Conservation (phyloP, 2,888 invertebrate species). For the Polyploca ridens region DNA sequence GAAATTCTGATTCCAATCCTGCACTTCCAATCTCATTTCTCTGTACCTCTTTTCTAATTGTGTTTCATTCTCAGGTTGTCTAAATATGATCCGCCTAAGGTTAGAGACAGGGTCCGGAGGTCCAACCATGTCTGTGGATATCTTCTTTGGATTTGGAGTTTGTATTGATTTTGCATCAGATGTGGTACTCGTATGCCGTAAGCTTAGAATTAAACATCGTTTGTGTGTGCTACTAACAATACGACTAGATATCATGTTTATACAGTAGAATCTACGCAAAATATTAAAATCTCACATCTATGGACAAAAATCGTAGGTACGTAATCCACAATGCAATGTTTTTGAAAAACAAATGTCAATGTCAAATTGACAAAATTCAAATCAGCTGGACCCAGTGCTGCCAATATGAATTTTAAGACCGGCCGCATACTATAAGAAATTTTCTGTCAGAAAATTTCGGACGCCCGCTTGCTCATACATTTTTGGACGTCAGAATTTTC, state of each 20-base stretch:
- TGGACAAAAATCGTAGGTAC: too few relatives aligned
- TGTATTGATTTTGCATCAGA: constrained; percentile 62
- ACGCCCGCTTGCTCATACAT: too few relatives aligned
- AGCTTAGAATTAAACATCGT: constrained; percentile 30
- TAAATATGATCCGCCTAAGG: constrained; percentile 88
- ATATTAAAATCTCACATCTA: neutral
- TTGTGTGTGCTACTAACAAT: constrained; percentile 32
- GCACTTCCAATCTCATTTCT: constrained; percentile 87
- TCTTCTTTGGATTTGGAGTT: constrained; percentile 68
- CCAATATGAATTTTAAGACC: too few relatives aligned
- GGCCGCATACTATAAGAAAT: too few relatives aligned
- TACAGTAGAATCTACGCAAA: neutral
- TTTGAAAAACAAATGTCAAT: constrained; percentile 1
- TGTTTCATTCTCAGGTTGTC: constrained; percentile 87
- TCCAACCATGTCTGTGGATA: constrained; percentile 87
- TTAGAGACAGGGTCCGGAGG: constrained; percentile 93
- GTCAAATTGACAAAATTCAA: constrained; percentile 28
- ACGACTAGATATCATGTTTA: constrained; percentile 34
- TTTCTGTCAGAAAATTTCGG: too few relatives aligned
- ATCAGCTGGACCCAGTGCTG: constrained; percentile 27
- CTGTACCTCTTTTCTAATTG: constrained; percentile 86
- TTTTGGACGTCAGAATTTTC: too few relatives aligned
- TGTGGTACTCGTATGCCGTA: constrained; percentile 51
- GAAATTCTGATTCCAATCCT: constrained; percentile 93
- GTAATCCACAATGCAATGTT: too few relatives aligned